Conservation (phyloP, 2,113 vertebrate species). For the Zapornia atra region DNA sequence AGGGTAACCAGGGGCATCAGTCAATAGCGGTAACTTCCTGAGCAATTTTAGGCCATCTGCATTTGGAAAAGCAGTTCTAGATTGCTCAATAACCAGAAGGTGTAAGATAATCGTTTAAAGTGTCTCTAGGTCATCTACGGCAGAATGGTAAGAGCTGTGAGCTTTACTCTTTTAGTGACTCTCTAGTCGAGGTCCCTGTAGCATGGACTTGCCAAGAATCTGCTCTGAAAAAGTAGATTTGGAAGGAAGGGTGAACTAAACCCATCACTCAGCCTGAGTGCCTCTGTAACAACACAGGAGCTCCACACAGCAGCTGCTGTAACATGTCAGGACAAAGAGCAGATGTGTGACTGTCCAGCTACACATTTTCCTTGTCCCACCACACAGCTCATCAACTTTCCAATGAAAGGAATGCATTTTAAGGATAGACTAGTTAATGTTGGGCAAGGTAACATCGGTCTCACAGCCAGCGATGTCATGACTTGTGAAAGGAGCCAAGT, state of each 20-base stretch:
- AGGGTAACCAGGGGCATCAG: too few relatives aligned
- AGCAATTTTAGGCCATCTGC: neutral
- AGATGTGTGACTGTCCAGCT: neutral
- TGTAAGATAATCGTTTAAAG: neutral
- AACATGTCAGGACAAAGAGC: neutral
- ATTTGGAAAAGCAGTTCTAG: neutral
- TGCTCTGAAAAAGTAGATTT: neutral
- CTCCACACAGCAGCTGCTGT: neutral
- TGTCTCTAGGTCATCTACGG: neutral
- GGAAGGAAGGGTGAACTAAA: neutral
- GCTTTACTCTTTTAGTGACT: neutral
- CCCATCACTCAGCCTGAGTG: neutral
- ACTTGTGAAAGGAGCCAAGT: neutral
- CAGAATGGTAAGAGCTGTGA: neutral
- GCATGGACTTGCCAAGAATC: neutral
- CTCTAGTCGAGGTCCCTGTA: neutral
- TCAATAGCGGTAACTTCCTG: too few relatives aligned
- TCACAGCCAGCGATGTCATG: neutral
- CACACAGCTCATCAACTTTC: neutral
- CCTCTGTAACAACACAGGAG: neutral
- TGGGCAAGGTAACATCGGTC: neutral
- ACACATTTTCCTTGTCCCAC: neutral
- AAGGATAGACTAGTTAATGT: neutral
- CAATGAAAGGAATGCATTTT: neutral
- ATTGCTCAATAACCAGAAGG: neutral